phyloP scores from a whole-genome alignment of 2,797 vertebrate genomes.

The Vireo griseus region DNA sequence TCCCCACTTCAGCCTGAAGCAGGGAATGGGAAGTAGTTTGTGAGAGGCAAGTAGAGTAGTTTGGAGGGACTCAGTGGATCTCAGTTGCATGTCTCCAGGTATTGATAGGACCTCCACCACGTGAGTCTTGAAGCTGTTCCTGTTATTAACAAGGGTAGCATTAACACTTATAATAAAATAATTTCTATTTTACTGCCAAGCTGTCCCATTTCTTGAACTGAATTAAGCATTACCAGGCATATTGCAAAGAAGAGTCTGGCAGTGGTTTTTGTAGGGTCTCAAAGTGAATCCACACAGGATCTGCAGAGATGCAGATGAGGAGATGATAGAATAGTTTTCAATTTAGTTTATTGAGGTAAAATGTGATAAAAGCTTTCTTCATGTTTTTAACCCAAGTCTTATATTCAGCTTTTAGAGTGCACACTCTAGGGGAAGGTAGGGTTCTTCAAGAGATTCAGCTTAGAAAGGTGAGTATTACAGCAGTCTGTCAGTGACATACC shows the following conservation, averaged over 20 bases:
- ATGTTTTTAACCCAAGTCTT: neutral
- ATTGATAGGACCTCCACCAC: neutral
- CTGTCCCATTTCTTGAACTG: neutral
- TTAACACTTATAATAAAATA: neutral
- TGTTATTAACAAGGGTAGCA: neutral
- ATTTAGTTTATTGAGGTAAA: neutral
- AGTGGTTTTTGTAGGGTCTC: neutral
- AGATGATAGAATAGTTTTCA: neutral
- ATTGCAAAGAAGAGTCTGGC: neutral
- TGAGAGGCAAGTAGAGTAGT: neutral
- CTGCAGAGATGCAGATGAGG: neutral
- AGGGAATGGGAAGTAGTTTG: neutral
- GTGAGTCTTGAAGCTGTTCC: neutral
- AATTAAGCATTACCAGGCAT: neutral
- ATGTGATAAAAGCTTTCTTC: neutral
- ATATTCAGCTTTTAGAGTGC: neutral
- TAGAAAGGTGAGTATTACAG: neutral
- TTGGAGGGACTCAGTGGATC: neutral
- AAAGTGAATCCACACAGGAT: neutral
- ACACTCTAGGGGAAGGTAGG: neutral
- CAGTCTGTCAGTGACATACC: neutral
- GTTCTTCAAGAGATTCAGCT: neutral
- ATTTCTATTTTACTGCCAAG: neutral
- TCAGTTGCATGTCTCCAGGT: neutral
- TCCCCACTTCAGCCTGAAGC: conserved; percentile 19